Conservation (phyloP, 2,113 vertebrate genomes). For the Rhinoderma darwinii region DNA sequence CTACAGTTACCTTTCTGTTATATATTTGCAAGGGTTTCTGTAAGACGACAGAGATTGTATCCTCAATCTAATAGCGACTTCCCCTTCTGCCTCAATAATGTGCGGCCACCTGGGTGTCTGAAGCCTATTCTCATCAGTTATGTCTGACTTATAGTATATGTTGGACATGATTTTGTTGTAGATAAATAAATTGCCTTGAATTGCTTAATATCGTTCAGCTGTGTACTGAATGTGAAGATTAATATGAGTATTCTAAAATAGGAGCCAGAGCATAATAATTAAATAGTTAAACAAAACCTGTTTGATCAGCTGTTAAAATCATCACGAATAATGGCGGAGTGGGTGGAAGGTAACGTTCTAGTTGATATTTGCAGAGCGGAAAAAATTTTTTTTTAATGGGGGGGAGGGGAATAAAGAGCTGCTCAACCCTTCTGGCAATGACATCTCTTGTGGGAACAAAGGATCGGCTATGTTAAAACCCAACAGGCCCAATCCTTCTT, state of each 20-base stretch:
- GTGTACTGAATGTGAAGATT: neutral
- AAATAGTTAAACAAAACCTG: constrained; percentile 9
- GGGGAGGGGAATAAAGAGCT: too few species aligned
- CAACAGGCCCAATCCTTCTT: too few species aligned
- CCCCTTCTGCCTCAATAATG: neutral
- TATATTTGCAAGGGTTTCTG: neutral
- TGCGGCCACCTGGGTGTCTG: neutral
- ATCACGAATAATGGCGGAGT: neutral
- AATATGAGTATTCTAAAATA: neutral
- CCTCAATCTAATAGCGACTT: neutral
- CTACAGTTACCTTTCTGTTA: neutral
- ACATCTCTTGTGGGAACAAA: too few species aligned
- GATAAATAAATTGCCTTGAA: constrained; percentile 9
- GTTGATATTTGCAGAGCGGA: neutral
- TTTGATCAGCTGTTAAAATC: constrained; percentile 30
- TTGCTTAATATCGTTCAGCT: neutral
- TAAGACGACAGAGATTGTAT: neutral
- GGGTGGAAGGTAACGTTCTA: neutral
- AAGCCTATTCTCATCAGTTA: neutral
- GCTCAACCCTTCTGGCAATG: too few species aligned
- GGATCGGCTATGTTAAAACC: too few species aligned
- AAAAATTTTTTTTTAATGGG: neutral
- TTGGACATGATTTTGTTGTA: constrained; percentile 31
- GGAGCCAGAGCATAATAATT: neutral
- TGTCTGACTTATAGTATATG: neutral